Evolutionary conservation across 2,888 invertebrate genomes (phyloP).

Genomic region (Strigamia maritima): DNA sequence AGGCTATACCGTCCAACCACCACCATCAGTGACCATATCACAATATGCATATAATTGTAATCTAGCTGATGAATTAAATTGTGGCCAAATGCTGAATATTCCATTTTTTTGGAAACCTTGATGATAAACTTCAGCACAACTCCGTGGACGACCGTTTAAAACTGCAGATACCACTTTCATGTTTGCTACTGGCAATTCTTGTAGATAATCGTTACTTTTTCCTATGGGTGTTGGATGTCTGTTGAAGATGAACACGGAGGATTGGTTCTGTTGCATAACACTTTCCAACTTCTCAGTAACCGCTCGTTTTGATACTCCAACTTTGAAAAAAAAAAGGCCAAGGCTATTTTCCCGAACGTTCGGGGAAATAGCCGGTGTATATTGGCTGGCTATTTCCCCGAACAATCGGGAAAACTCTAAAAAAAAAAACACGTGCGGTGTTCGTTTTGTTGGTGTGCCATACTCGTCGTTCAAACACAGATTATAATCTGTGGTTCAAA

Average conservation of each 20-base stretch:
- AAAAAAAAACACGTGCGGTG: too few relatives aligned
- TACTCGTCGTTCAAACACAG: too few relatives aligned
- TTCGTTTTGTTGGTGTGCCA: too few relatives aligned
- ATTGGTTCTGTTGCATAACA: background rate
- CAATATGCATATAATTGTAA: constrained; percentile 40
- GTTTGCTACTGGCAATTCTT: background rate
- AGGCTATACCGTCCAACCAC: constrained; percentile 44
- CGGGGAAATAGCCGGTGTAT: too few relatives aligned
- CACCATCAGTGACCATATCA: constrained; percentile 43
- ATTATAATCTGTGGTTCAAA: too few relatives aligned
- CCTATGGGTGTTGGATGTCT: background rate
- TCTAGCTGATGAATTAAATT: constrained; percentile 31
- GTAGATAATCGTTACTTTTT: background rate
- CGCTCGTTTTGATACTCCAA: background rate
- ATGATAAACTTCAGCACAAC: constrained; percentile 41
- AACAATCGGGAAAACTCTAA: too few relatives aligned
- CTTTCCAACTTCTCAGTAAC: background rate
- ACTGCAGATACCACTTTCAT: background rate
- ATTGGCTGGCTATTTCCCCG: too few relatives aligned
- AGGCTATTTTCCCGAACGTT: too few relatives aligned
- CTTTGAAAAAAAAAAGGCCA: background rate
- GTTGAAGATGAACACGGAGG: background rate
- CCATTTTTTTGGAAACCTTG: constrained; percentile 42
- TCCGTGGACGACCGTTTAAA: background rate
- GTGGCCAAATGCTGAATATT: constrained; percentile 42